Evolutionary conservation across 35 echinoderm and acorn worm genomes (phyloP), one percentile per base, ranked within the genome.

Genomic region (Hemicentrotus pulcherrimus): DNA sequence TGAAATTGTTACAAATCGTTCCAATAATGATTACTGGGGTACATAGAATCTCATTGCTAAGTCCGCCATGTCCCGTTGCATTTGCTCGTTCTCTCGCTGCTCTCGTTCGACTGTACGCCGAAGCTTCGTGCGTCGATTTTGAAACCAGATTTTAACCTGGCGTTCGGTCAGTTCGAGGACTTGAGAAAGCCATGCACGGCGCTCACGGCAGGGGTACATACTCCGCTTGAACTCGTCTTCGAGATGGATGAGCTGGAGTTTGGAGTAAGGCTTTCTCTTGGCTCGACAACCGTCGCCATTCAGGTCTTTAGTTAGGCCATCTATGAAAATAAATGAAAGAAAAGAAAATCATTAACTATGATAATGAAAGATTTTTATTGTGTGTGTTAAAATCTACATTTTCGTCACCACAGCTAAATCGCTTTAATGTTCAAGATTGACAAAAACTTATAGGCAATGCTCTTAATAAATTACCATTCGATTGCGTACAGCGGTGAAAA

Each of bases 61-160:
- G 32, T 92, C 97, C 28, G 97, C 98, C 98, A 99, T 99, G 86
- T 99, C 98, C 46, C 98, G 48, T 90, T 97, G 98, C 98, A 99
- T 99, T 88, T 99, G 98, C 47, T 96, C 98, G 71, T 99, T 97
- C 71, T 99, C 98, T 24, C 97, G 94, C 61, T 96, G 95, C 95
- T 99, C 98, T 61, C 98, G 94, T 95, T 99, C 98, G 95, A 97
- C 95, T 31, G 98, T 97, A n/a, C 98, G 95, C 86, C 97, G 97
- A 96, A 99, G 87, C 86, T 99, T 99, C 4, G 98, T 99, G 31
- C 98, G 98, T 35, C 98, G 96, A 60, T 99, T 99, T 91, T 99
- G 98, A 59, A 99, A 99, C 98, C 98, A 99, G 87, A 99, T 99
- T 90, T 99, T 99, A 8, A 99, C 98, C 96, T 99, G 98, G 85